Percentiles rank a stretch among this genome's conserved stretches.
Conservation (phyloP, 2,888 invertebrate genomes). For the Drosophila subquinaria region DNA sequence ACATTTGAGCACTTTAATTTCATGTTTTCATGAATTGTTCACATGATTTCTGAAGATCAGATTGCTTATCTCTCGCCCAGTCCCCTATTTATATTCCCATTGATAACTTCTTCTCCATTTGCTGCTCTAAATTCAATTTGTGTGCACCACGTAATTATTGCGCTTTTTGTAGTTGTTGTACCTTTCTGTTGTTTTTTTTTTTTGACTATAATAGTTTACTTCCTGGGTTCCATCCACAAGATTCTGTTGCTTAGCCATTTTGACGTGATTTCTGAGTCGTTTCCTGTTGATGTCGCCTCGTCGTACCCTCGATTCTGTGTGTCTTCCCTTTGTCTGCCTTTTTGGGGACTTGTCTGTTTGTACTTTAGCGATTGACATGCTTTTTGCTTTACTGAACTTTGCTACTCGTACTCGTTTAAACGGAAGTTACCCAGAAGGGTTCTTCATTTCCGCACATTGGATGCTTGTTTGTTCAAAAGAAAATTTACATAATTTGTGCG, state of each 20-base stretch:
- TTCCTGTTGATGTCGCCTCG: conserved; percentile 74
- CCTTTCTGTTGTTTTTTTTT: conserved; percentile 38
- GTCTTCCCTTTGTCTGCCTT: conserved; percentile 21
- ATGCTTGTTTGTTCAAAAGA: conserved; percentile 18
- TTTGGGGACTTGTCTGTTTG: conserved; percentile 64
- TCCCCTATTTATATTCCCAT: background rate
- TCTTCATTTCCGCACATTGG: conserved; percentile 60
- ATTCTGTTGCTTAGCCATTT: conserved; percentile 53
- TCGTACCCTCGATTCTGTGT: conserved; percentile 4
- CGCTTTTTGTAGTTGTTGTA: conserved; percentile 68
- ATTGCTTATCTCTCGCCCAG: conserved; percentile 72
- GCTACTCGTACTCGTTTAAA: conserved; percentile 42
- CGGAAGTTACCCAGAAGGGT: conserved; percentile 72
- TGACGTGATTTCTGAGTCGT: conserved; percentile 83
- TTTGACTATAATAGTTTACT: conserved; percentile 78
- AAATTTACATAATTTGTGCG: conserved; percentile 70
- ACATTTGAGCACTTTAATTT: conserved; percentile 78
- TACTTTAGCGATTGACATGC: conserved; percentile 69
- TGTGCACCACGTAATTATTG: conserved; percentile 62
- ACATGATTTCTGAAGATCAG: conserved; percentile 83
- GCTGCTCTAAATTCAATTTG: conserved; percentile 66
- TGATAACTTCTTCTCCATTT: conserved; percentile 19
- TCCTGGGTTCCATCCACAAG: conserved; percentile 79
- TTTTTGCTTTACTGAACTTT: conserved; percentile 79
- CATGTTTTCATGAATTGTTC: conserved; percentile 73